Percentiles rank a stretch among this genome's conserved stretches.
Evolutionary conservation across 2,113 vertebrate genomes (phyloP).

Genomic region (Gulo gulo): DNA sequence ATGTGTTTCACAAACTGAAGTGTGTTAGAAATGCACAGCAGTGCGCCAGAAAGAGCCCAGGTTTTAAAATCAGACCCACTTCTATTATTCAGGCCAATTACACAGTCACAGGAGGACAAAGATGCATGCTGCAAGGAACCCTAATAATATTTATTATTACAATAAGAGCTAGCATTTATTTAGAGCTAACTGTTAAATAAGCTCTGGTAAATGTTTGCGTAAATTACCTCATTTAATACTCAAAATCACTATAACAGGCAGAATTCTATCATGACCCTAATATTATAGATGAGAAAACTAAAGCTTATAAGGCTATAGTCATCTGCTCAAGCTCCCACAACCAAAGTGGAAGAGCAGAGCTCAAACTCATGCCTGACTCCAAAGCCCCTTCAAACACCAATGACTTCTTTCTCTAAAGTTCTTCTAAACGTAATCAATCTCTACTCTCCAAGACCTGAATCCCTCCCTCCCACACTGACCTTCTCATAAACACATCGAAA

Average conservation of each 20-base stretch:
- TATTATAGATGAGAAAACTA: constrained; percentile 3
- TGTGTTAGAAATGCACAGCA: background rate
- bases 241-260: background rate
- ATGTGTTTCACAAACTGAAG: background rate
- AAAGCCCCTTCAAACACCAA: background rate
- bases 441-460: background rate
- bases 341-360: background rate
- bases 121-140: background rate
- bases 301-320: background rate
- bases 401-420: background rate
- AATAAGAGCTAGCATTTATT: background rate
- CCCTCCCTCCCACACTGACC: background rate
- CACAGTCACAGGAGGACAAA: background rate
- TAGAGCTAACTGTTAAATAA: background rate
- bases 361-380: background rate
- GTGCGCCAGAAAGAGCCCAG: background rate
- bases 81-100: background rate
- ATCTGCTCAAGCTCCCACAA: background rate
- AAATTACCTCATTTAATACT: constrained; percentile 4
- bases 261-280: background rate
- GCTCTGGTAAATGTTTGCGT: background rate
- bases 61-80: constrained; percentile 10
- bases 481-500: background rate
- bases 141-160: background rate
- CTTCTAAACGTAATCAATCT: background rate